These are phyloP conservation scores for Atopsyche davidsoni DNA, from an alignment of 1,140 invertebrate genomes.

Conservation along the genomic window DNA sequence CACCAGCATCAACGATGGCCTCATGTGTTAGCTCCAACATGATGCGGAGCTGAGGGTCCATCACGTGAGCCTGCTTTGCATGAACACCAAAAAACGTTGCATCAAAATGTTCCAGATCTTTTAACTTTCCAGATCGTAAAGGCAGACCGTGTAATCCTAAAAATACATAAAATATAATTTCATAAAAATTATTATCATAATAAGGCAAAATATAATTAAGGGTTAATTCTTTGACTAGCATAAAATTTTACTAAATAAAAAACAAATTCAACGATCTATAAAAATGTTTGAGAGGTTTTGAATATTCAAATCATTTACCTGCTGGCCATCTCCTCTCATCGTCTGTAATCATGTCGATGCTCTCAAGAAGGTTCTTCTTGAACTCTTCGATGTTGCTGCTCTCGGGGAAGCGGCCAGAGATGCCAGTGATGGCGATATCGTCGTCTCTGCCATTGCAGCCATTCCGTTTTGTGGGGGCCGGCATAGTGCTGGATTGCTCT, in stretches of 20 bases:
- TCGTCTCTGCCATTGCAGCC: constrained; percentile 38
- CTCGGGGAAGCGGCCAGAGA: constrained; percentile 81
- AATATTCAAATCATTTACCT: constrained; percentile 32
- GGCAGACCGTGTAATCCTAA: constrained; percentile 75
- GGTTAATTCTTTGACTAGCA: no score
- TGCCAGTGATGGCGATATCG: constrained; percentile 77
- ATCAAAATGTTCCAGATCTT: constrained; percentile 82
- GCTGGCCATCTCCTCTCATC: constrained; percentile 73
- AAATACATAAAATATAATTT: constrained; percentile 3
- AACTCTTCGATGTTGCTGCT: constrained; percentile 81
- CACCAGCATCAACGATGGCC: constrained; percentile 87
- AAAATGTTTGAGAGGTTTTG: constrained; percentile 1
- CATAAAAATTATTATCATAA: not conserved
- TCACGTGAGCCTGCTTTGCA: constrained; percentile 86
- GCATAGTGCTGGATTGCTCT: constrained; percentile 11
- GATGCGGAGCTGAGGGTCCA: constrained; percentile 92
- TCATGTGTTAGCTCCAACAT: constrained; percentile 92
- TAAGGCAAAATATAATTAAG: not conserved
- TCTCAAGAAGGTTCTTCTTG: constrained; percentile 71
- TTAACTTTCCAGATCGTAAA: constrained; percentile 79
- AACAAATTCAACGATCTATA: not conserved
- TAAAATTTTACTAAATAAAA: no score
- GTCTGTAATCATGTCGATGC: constrained; percentile 79
- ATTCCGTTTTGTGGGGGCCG: constrained; percentile 12
- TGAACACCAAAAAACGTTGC: constrained; percentile 92